Conservation (phyloP, 2,888 invertebrate genomes). For the Hemaris fuciformis region DNA sequence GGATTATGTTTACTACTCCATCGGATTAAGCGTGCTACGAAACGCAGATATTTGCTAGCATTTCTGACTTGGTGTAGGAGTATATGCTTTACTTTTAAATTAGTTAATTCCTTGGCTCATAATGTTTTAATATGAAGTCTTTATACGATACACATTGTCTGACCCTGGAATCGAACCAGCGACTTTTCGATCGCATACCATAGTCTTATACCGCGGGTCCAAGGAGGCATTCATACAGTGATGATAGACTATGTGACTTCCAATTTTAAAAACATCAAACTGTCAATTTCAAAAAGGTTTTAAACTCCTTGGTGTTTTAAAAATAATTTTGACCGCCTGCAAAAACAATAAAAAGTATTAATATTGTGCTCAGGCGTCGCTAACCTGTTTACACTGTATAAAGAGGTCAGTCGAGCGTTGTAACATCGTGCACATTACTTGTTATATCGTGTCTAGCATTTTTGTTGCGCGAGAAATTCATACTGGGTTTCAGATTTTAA, state of each 20-base stretch:
- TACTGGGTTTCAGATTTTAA: not conserved
- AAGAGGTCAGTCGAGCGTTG: not conserved
- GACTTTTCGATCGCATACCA: no score
- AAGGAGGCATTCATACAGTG: no score
- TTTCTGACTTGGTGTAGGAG: not conserved
- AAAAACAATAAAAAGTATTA: not conserved
- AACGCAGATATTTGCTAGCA: slow-evolving; percentile 21
- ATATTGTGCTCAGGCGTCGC: not conserved
- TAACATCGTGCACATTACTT: not conserved
- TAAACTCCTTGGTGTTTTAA: not conserved
- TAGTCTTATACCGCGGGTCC: no score
- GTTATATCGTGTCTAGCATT: not conserved
- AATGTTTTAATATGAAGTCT: no score
- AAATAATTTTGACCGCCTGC: not conserved
- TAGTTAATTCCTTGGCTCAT: no score
- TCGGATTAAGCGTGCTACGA: slow-evolving; percentile 41
- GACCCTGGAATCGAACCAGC: no score
- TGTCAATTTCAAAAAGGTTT: not conserved
- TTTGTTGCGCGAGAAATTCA: not conserved
- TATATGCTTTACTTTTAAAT: not conserved
- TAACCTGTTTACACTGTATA: not conserved
- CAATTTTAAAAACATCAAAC: no score
- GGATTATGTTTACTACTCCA: slow-evolving; percentile 50
- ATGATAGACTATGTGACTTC: no score
- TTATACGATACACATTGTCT: no score